These are phyloP conservation scores for Phorcus lineatus DNA, from an alignment of 2,888 invertebrate genomes.

Conservation along the genomic window DNA sequence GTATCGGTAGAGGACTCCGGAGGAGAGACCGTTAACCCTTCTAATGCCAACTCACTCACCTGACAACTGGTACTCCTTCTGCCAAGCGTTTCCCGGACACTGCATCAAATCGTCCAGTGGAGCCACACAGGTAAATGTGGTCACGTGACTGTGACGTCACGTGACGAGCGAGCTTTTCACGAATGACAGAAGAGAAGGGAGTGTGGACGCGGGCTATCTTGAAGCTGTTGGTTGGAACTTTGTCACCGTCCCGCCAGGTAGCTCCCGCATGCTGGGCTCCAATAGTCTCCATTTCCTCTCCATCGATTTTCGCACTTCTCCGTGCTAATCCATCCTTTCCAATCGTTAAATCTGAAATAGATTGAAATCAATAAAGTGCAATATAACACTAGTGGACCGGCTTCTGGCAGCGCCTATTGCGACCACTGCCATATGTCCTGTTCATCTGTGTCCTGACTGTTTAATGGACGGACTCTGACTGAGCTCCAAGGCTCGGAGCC, in stretches of 20 bases:
- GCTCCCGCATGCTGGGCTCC: neutral
- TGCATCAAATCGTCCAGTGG: constrained; percentile 5
- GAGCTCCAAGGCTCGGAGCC: neutral
- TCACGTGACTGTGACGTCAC: constrained; percentile 27
- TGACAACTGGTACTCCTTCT: neutral
- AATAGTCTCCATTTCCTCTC: constrained; percentile 1
- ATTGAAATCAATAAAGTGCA: constrained; percentile 17
- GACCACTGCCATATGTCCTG: neutral
- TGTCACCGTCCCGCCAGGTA: constrained; percentile 4
- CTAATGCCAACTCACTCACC: neutral
- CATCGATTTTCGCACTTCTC: constrained; percentile 13
- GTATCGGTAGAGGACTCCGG: no score
- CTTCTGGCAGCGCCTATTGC: neutral
- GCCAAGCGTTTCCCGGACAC: neutral
- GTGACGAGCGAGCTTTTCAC: neutral
- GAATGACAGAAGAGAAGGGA: constrained; percentile 14
- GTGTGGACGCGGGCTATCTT: constrained; percentile 13
- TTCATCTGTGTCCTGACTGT: neutral
- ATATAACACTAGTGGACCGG: neutral
- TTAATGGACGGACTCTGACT: neutral
- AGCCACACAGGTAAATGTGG: constrained; percentile 21
- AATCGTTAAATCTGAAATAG: constrained; percentile 24
- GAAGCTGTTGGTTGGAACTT: constrained; percentile 9
- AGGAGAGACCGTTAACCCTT: neutral
- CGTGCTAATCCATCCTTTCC: constrained; percentile 21